Evolutionary conservation across 1,140 invertebrate species (phyloP).

Genomic region (Alviniconcha marisindica): DNA sequence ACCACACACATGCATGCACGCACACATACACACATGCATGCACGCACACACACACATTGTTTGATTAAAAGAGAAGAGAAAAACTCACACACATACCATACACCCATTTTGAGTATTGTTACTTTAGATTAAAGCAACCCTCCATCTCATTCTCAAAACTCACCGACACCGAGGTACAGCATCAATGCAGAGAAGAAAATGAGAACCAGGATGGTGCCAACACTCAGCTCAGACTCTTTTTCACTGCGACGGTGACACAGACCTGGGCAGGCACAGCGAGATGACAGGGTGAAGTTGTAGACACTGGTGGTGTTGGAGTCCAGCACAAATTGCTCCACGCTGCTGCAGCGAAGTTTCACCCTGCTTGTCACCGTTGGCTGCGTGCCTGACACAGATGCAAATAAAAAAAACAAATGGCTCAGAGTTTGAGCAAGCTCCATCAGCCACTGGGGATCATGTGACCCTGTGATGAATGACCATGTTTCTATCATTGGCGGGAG

Average conservation of each 20-base stretch:
- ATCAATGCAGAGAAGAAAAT: conserved; percentile 33
- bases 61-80: no score
- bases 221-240: neutral
- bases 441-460: neutral
- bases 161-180: conserved; percentile 41
- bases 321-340: conserved; percentile 21
- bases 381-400: neutral
- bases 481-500: neutral
- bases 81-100: neutral
- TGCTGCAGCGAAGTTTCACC: conserved; percentile 22
- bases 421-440: neutral
- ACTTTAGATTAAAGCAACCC: neutral
- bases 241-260: neutral
- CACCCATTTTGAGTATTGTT: neutral
- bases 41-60: neutral
- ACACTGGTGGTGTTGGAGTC: neutral
- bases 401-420: neutral
- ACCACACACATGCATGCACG: neutral
- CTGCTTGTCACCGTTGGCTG: neutral
- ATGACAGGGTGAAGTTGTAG: conserved; percentile 32
- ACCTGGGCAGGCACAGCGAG: conserved; percentile 37
- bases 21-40: neutral
- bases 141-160: neutral
- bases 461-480: neutral
- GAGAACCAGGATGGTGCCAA: conserved; percentile 20